Base-by-base conservation (phyloP, 2,888 invertebrate genomes). In the Euclidia mi region DNA sequence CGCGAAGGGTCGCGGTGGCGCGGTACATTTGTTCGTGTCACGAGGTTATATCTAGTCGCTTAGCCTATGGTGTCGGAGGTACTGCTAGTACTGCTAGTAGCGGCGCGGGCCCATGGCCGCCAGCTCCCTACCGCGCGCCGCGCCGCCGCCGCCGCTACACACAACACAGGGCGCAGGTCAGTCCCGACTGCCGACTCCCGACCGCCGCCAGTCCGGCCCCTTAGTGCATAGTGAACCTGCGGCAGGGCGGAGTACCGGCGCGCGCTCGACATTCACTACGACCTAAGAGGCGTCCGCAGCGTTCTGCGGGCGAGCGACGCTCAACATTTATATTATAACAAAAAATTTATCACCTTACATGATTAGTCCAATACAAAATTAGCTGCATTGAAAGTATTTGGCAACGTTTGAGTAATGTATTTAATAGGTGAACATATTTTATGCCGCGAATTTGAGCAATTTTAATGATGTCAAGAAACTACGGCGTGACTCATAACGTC, bases 91-190 rank as follows among this genome's bases (percentile, higher is more conserved):
- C 52, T 55, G 78, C 87, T 90, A 94, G 90, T 91, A 94, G 81
- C 91, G 92, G 73, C 94, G 92, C 81, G 91, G 85, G 73, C 87
- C 91, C 85, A 88, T 79, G 80, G 88, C 85, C 73, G 74, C 71
- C 65, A 77, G 68, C 69, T 84, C 84, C 50, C 82, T 69, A 69
- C 82, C 89, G 82, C 87, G 87, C 77, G 81, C 80, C 81, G 85
- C 89, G 73, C 91, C 90, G 77, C 91, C 91, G 85, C 86, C 85
- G 52, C 81, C 87, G 83, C 88, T 86, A 88, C 81, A 83, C 71
- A 83, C 71, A 67, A 77, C 78, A 76, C 73, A 75, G 52, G 56
- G 66, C 62, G 64, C 75, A 40, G 34, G 25, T n/a, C n/a, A n/a
- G 32, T 20, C 64, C 72, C 75, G 60, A 58, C 66, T 61, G 65